phyloP scores from a whole-genome alignment of 2,113 vertebrate species.

The crab-eating macaque (Macaca fascicularis) region T2T-MFA8v1.1 NC_088386.1:53670501-53671000 shows the following conservation, averaged over 20 bases:
- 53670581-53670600: constrained; percentile 38
- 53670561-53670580: constrained; percentile 46
- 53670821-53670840: constrained; percentile 13
- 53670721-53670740: neutral
- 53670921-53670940: neutral
- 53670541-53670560: neutral
- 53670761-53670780: neutral
- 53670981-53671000: neutral
- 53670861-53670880: neutral
- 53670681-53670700: constrained; percentile 13
- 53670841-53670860: neutral
- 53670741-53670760: neutral
- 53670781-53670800: constrained; percentile 9
- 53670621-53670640: constrained; percentile 43
- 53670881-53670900: neutral
- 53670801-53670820: neutral
- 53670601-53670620: neutral
- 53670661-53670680: neutral
- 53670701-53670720: neutral
- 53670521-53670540: neutral
- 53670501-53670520: neutral
- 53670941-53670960: neutral
- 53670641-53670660: constrained; percentile 37
- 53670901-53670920: neutral
- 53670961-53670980: neutral